Evolutionary conservation across 2,113 vertebrate species (phyloP).

Genomic region (Turdus rufiventris): DNA sequence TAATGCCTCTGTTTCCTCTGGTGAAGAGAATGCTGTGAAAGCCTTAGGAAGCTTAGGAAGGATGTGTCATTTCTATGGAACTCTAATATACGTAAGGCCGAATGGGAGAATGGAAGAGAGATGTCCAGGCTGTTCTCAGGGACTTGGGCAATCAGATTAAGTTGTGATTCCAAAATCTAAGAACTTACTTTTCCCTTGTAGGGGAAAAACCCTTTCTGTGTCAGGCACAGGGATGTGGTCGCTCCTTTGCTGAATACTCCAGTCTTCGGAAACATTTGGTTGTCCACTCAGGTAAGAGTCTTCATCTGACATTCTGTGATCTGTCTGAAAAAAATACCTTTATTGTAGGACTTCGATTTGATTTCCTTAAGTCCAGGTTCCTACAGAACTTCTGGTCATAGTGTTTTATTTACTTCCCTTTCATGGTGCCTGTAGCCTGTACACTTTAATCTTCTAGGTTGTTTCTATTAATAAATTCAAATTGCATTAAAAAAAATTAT

Average conservation of each 20-base stretch:
- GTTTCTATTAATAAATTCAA: background rate
- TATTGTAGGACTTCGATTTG: background rate
- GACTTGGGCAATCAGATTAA: background rate
- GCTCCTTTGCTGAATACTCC: slow-evolving; percentile 96
- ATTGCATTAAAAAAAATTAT: background rate
- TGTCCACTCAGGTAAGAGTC: slow-evolving; percentile 89
- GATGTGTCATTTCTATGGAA: background rate
- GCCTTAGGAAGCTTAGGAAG: background rate
- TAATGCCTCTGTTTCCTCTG: background rate
- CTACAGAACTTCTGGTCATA: background rate
- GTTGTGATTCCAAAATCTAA: background rate
- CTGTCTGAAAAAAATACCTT: background rate
- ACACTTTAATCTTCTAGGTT: background rate
- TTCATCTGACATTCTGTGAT: background rate
- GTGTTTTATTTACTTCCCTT: background rate
- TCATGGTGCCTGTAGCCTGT: background rate
- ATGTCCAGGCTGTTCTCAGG: background rate
- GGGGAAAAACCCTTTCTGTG: slow-evolving; percentile 97
- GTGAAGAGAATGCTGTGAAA: background rate
- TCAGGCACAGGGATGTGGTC: slow-evolving; percentile 92
- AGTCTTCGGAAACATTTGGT: slow-evolving; percentile 98
- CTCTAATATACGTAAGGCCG: background rate
- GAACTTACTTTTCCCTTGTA: slow-evolving; percentile 48
- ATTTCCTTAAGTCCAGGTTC: background rate
- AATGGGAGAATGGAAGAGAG: background rate